phyloP scores from a whole-genome alignment of 1,140 invertebrate species.

The Oryctes rhinoceros region DNA sequence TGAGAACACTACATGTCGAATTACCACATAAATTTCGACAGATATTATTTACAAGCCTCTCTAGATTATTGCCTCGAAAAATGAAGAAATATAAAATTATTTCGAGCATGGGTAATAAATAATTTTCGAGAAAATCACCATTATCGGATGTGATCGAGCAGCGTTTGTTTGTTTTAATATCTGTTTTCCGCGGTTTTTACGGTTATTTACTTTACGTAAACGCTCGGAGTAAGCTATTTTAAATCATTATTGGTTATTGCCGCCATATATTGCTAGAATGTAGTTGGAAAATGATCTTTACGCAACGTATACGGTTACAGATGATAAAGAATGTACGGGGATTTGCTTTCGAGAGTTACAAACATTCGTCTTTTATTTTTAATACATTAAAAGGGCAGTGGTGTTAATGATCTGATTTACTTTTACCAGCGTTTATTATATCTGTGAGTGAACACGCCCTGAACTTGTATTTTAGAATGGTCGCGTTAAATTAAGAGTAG shows the following conservation, averaged over 20 bases:
- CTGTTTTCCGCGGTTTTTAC: not conserved
- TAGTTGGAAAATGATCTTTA: not conserved
- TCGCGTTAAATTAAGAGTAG: slow-evolving; percentile 48
- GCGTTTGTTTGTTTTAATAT: not conserved
- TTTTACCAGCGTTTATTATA: slow-evolving; percentile 15
- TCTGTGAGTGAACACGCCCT: slow-evolving; percentile 43
- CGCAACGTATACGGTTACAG: slow-evolving; percentile 18
- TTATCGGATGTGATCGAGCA: not conserved
- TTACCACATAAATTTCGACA: not conserved
- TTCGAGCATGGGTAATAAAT: not conserved
- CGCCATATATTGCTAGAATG: not conserved
- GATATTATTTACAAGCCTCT: not conserved
- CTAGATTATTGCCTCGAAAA: slow-evolving; percentile 7
- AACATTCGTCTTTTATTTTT: slow-evolving; percentile 5
- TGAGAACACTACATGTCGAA: not conserved
- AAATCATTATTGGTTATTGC: slow-evolving; percentile 28
- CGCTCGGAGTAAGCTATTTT: not conserved
- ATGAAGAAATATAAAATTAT: slow-evolving; percentile 25
- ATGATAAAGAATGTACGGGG: not conserved
- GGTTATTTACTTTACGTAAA: slow-evolving; percentile 2
- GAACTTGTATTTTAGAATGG: slow-evolving; percentile 44
- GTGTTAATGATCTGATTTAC: slow-evolving; percentile 28
- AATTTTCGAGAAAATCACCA: not conserved
- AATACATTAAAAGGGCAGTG: slow-evolving; percentile 5
- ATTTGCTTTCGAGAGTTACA: slow-evolving; percentile 24